Evolutionary conservation across 2,797 vertebrate species (phyloP).

Genomic region (Hoplostethus atlanticus): DNA sequence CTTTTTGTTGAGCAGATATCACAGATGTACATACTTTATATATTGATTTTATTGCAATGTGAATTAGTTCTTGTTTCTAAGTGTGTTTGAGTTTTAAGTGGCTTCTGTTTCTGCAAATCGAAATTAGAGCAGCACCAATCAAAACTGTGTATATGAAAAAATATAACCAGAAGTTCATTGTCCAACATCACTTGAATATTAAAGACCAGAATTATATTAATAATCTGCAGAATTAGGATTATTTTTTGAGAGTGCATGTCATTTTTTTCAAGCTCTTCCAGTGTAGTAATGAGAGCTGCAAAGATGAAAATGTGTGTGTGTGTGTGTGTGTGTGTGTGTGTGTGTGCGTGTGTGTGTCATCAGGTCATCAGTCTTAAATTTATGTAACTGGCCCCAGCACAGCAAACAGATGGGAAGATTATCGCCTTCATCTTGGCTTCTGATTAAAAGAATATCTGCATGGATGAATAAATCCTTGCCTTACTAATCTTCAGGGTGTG

Average conservation of each 20-base stretch:
- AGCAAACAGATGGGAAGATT: slow-evolving; percentile 33
- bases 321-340: slow-evolving; percentile 63
- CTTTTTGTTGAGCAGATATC: too few species aligned
- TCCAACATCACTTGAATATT: neutral
- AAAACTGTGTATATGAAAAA: too few species aligned
- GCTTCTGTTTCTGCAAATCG: neutral
- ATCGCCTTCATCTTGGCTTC: slow-evolving; percentile 28
- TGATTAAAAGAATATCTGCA: slow-evolving; percentile 33
- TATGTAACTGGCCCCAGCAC: slow-evolving; percentile 40
- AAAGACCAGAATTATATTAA: neutral
- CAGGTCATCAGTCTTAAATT: slow-evolving; percentile 56
- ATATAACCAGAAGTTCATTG: too few species aligned
- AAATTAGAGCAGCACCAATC: too few species aligned
- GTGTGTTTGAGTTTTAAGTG: too few species aligned
- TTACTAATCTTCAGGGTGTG: neutral
- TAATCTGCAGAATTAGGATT: neutral
- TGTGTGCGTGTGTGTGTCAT: slow-evolving; percentile 65
- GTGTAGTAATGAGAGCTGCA: slow-evolving; percentile 1
- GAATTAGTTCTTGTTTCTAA: too few species aligned
- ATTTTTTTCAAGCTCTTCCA: neutral
- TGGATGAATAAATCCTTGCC: neutral
- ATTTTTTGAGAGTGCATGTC: neutral
- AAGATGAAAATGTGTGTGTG: slow-evolving; percentile 7
- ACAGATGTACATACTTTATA: too few species aligned
- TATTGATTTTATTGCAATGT: too few species aligned